phyloP scores from a whole-genome alignment of 2,113 vertebrate genomes.

The Promerops cafer region DNA sequence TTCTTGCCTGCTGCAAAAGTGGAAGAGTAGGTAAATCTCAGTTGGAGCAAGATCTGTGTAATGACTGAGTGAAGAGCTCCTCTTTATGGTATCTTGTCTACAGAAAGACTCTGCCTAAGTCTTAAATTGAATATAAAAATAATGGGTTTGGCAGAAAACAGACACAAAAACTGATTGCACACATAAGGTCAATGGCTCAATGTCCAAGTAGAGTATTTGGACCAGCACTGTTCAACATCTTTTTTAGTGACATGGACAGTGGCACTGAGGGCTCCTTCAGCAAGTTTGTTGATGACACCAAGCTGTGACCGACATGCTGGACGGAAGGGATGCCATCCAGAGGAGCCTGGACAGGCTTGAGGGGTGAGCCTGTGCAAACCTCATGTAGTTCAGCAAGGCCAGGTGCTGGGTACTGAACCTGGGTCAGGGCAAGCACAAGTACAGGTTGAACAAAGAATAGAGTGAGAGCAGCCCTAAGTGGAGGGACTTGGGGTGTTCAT shows the following conservation, averaged over 20 bases:
- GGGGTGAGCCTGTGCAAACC: not conserved
- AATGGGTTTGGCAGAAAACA: not conserved
- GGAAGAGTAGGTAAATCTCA: not conserved
- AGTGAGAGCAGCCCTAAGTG: not conserved
- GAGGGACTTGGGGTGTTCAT: not conserved
- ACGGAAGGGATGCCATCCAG: not conserved
- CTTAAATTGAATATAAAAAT: not conserved
- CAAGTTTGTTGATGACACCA: not conserved
- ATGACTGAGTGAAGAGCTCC: not conserved
- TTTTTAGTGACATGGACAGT: not conserved
- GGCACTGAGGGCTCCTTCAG: not conserved
- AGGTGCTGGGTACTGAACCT: not conserved
- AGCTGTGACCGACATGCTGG: not conserved
- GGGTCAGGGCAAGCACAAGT: not conserved
- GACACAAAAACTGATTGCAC: not conserved
- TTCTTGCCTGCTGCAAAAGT: not conserved
- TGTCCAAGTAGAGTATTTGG: not conserved
- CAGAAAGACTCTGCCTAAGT: not conserved
- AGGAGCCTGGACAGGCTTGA: not conserved
- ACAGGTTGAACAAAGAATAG: not conserved
- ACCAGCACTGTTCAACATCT: not conserved
- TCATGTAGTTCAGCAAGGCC: fast-evolving
- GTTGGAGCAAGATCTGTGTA: not conserved
- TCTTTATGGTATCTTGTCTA: not conserved
- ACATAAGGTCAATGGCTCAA: not conserved